A percentile compares a stretch with the other conserved stretches of the same genome.
phyloP scores from a whole-genome alignment of 92 coral and sea anemone genomes.

The Bergia sp. region DNA sequence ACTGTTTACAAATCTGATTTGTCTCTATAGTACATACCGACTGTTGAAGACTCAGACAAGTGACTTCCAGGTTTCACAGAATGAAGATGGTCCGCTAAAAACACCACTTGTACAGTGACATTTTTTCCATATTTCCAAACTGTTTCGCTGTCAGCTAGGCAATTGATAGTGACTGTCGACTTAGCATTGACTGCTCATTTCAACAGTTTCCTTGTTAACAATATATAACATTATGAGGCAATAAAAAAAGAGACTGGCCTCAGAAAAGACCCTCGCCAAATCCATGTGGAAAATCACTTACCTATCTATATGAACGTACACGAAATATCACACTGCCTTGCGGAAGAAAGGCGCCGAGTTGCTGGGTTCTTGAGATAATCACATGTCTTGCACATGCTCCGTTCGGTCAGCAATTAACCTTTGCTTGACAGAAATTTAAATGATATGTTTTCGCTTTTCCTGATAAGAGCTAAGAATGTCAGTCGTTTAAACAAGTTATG shows the following conservation, averaged over 20 bases:
- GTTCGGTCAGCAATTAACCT: constrained; percentile 23
- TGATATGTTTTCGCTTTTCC: constrained; percentile 18
- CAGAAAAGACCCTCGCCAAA: neutral
- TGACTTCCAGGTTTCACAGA: constrained; percentile 17
- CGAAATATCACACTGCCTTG: neutral
- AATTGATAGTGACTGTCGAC: neutral
- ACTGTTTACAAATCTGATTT: neutral
- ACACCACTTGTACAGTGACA: neutral
- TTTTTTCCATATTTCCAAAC: neutral
- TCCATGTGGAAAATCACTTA: neutral
- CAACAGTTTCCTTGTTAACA: neutral
- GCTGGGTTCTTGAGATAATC: constrained; percentile 9
- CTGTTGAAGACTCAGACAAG: neutral
- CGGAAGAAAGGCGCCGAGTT: neutral
- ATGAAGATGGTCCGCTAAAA: neutral
- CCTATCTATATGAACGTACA: neutral
- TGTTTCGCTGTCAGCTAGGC: neutral
- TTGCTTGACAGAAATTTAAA: constrained; percentile 9
- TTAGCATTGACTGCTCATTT: neutral
- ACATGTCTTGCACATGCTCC: constrained; percentile 23
- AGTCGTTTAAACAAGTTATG: neutral
- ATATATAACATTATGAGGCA: neutral
- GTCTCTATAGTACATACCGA: constrained; percentile 10
- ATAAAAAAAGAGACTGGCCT: neutral
- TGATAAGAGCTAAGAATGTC: constrained; percentile 18